Base-by-base conservation (phyloP, 1,140 invertebrate genomes). In the Eriocheir sinensis region DNA sequence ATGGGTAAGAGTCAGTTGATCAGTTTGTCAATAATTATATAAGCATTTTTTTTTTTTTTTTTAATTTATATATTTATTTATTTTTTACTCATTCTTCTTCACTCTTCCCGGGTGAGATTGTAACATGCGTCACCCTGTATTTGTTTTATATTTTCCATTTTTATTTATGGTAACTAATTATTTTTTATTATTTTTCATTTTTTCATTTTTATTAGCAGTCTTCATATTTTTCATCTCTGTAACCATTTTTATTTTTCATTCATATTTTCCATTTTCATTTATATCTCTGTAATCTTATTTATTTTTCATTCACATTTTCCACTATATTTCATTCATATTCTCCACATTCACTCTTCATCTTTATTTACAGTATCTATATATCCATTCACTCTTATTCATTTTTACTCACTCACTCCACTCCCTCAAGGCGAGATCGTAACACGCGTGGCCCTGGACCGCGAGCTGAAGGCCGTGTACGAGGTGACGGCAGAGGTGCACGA, bases 401-500 rank as follows among this genome's bases (percentile, higher is more conserved):
- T 72, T 12, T 72, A 72, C n/a, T n/a, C n/a, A n/a, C 4, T 34
- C 40, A 36, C 80, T 32, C 48, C 17, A n/a, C 94, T 34, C 38
- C 80, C 97, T 97, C 3, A 97, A 98, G 99, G 99, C 89, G 98
- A 98, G 96, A 98, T 99, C 81, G 98, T 97, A 27, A 99, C 99
- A 2, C 98, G 98, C 93, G 97, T 98, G 95, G 97, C 97, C 3
- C 97, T 99, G 79, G 99, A 99, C 96, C 97, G 99, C 34, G 99
- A 99, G 97, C 97, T 96, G 0, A 98, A 98, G 95, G 97, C 97
- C 30, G 96, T 97, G 0, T 98, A 99, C 96, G 98, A 99, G 95
- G 96, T 99, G 30, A 98, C 98, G 2, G 98, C 98, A 21, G 98
- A 98, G 97, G 99, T 98, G 0, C 97, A 97, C 92, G 99, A 99